These are phyloP conservation scores for Nomada flava DNA, from an alignment of 2,888 invertebrate genomes.

Conservation along the genomic window DNA sequence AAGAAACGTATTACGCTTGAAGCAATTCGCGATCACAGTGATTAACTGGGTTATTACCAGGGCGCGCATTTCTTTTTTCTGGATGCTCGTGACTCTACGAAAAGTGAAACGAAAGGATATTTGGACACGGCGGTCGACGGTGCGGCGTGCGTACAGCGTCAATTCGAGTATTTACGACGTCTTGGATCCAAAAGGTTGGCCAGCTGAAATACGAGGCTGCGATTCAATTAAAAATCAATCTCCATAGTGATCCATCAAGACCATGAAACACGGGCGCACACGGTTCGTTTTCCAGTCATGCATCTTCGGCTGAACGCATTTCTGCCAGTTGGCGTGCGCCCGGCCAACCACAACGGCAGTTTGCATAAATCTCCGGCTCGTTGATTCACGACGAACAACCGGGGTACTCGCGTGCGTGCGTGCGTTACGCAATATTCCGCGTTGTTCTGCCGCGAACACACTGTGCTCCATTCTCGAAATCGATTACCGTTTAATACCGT, in stretches of 20 bases:
- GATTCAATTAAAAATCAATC: slow-evolving; percentile 57
- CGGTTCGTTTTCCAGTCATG: slow-evolving; percentile 41
- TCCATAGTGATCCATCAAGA: slow-evolving; percentile 41
- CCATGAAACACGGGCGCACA: slow-evolving; percentile 23
- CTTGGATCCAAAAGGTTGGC: slow-evolving; percentile 2
- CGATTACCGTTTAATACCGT: slow-evolving; percentile 65
- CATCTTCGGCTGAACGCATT: slow-evolving; percentile 43
- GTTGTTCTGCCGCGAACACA: slow-evolving; percentile 23
- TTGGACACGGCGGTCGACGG: background rate
- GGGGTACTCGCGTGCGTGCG: slow-evolving; percentile 41
- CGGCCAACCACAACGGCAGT: slow-evolving; percentile 38
- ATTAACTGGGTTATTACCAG: slow-evolving; percentile 19
- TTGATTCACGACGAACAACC: slow-evolving; percentile 65
- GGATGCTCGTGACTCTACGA: slow-evolving; percentile 1
- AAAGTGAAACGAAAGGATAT: background rate
- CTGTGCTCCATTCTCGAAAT: slow-evolving; percentile 46
- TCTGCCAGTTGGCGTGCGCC: slow-evolving; percentile 44
- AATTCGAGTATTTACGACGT: slow-evolving; percentile 32
- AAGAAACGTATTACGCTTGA: slow-evolving; percentile 25
- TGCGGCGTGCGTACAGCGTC: slow-evolving; percentile 25
- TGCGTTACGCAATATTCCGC: slow-evolving; percentile 54
- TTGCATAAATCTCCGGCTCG: slow-evolving; percentile 64
- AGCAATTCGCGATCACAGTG: slow-evolving; percentile 27
- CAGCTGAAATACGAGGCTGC: slow-evolving; percentile 14
- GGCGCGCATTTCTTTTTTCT: background rate